These are phyloP conservation scores for Phalanger gymnotis DNA, from an alignment of 2,797 vertebrate genomes.

Conservation along the genomic window DNA sequence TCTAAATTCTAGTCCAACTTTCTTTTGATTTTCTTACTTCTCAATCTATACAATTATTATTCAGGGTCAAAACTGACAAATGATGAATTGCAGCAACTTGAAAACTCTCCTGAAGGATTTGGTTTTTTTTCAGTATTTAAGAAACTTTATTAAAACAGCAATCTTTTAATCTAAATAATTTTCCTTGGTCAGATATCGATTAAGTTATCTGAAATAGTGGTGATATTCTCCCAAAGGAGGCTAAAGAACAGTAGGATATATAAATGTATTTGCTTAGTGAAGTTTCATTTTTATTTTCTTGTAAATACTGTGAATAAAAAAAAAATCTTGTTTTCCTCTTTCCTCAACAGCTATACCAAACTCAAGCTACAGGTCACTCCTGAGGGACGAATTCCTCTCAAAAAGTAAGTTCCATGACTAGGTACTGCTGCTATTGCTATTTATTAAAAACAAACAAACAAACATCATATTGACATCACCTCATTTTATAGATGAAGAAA, in stretches of 20 bases:
- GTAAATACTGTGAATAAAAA: background rate
- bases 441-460: background rate
- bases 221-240: background rate
- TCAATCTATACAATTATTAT: background rate
- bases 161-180: background rate
- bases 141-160: background rate
- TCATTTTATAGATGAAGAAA: background rate
- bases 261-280: background rate
- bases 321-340: conserved; percentile 66
- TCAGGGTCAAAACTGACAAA: background rate
- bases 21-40: background rate
- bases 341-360: conserved; percentile 87
- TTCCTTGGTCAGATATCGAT: background rate
- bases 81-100: background rate
- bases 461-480: background rate
- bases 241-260: background rate
- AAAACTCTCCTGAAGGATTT: background rate
- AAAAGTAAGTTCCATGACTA: conserved; percentile 91
- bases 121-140: background rate
- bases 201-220: background rate
- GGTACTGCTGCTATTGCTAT: background rate
- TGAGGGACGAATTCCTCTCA: conserved; percentile 96
- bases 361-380: conserved; percentile 96
- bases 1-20: background rate
- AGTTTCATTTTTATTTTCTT: background rate